phyloP scores from a whole-genome alignment of 2,797 vertebrate genomes.

The Notamacropus eugenii region DNA sequence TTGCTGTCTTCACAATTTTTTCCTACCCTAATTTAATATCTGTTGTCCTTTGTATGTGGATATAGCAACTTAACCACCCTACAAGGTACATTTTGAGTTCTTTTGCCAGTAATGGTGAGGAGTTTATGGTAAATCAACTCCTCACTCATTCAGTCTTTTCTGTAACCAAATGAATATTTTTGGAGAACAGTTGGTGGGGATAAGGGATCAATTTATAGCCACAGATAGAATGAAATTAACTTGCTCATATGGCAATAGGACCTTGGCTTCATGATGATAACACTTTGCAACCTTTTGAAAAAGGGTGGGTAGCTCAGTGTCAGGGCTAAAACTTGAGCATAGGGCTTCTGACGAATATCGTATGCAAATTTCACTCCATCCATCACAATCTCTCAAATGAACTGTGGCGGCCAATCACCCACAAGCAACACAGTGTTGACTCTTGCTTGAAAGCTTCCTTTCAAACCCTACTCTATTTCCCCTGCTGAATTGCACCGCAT shows the following conservation, averaged over 20 bases:
- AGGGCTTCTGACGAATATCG: not conserved
- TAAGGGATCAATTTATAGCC: constrained; percentile 6
- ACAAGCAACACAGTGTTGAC: not conserved
- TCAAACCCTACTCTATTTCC: constrained; percentile 10
- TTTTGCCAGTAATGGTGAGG: not conserved
- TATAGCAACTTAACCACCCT: not conserved
- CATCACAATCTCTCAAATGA: not conserved
- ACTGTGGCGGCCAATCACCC: not conserved
- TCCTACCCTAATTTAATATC: not conserved
- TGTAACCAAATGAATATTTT: not conserved
- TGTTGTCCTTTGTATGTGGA: not conserved
- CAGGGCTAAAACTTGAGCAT: not conserved
- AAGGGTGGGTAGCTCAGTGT: not conserved
- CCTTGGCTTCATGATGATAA: not conserved
- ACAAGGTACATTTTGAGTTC: constrained; percentile 4
- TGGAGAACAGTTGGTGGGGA: constrained; percentile 1
- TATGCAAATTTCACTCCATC: not conserved
- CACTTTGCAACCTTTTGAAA: constrained; percentile 28
- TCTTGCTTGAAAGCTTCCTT: constrained; percentile 36
- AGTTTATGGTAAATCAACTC: not conserved
- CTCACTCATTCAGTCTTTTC: constrained; percentile 5
- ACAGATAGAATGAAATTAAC: constrained; percentile 6
- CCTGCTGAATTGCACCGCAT: not conserved
- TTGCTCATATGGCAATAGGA: constrained; percentile 5
- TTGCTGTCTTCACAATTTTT: not conserved